Evolutionary conservation across 2,888 invertebrate genomes (phyloP).

Genomic region (Drosophila acutilabella): DNA sequence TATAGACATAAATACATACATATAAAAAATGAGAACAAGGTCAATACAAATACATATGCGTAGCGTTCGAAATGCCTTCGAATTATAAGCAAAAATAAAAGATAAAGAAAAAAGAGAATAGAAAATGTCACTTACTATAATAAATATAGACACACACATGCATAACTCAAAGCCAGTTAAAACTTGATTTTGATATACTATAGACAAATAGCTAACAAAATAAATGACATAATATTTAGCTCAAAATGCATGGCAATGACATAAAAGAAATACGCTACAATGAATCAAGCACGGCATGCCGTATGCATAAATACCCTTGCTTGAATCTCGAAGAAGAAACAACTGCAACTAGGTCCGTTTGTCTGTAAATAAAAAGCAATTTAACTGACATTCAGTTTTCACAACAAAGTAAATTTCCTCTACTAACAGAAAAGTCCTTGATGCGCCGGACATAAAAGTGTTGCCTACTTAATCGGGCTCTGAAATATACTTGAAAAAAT

Average conservation of each 20-base stretch:
- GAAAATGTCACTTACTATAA: constrained; percentile 29
- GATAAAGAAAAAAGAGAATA: constrained; percentile 7
- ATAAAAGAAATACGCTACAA: constrained; percentile 7
- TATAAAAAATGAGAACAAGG: constrained; percentile 36
- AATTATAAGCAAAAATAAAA: constrained; percentile 33
- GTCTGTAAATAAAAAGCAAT: not conserved
- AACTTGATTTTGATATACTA: constrained; percentile 6
- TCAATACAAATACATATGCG: constrained; percentile 51
- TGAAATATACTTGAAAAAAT: not conserved
- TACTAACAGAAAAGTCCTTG: not conserved
- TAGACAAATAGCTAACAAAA: not conserved
- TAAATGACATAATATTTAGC: constrained; percentile 16
- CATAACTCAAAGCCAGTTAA: constrained; percentile 27
- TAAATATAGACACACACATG: constrained; percentile 1
- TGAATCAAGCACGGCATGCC: constrained; percentile 31
- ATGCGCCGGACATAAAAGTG: not conserved
- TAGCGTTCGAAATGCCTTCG: constrained; percentile 45
- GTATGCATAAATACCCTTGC: constrained; percentile 36
- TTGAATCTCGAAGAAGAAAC: not conserved
- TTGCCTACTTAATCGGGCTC: constrained; percentile 4
- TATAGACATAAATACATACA: constrained; percentile 40
- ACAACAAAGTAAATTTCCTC: not conserved
- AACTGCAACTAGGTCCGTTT: constrained; percentile 11
- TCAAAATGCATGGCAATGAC: constrained; percentile 14
- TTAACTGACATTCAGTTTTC: not conserved